Evolutionary conservation across 2,797 vertebrate species (phyloP), one percentile per base, ranked within the genome.

Genomic region (Falco biarmicus): DNA sequence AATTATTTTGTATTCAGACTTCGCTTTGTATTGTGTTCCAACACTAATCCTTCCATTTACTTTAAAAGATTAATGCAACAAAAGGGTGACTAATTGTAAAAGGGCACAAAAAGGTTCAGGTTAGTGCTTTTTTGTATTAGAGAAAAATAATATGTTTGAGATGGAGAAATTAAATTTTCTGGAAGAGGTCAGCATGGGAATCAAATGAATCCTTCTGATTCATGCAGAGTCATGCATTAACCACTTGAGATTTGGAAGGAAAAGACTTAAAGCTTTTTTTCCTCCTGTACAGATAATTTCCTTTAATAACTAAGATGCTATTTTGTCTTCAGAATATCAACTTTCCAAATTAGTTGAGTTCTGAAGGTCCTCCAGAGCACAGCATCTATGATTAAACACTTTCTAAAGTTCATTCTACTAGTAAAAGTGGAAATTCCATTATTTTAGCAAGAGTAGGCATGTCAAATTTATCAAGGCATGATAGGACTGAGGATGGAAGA

Each of bases 181-280:
- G 92, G 90, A 97, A 92, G 85, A 96, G 82, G 96, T 98, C 96
- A 98, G 95, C 71, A 77, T 92, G 93, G 75, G 97, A 97, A 97
- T 96, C 85, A 91, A 95, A 97, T 94, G 93, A 97, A 97, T 97
- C 82, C 93, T 92, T 97, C 81, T 97, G 85, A 98, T 98, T 97
- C 95, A 98, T 98, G 97, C 98, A 96, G 77, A 98, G 96, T 97
- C 98, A 98, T 97, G 97, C 92, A 97, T 98, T 98, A 98, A 96
- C 92, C 95, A 98, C 97, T 98, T 98, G 97, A 98, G 97, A 97
- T 90, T 97, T 97, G 83, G 90, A 96, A 97, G 86, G 87, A 96
- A 96, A 87, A 95, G 84, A 95, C 92, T 97, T 91, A 93, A 92
- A 93, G 89, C 95, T 94, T 95, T 96, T 88, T 95, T 92, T 80